These are phyloP conservation scores for Piscicola geometra DNA, from an alignment of 2,888 invertebrate species.

Conservation along the genomic window DNA sequence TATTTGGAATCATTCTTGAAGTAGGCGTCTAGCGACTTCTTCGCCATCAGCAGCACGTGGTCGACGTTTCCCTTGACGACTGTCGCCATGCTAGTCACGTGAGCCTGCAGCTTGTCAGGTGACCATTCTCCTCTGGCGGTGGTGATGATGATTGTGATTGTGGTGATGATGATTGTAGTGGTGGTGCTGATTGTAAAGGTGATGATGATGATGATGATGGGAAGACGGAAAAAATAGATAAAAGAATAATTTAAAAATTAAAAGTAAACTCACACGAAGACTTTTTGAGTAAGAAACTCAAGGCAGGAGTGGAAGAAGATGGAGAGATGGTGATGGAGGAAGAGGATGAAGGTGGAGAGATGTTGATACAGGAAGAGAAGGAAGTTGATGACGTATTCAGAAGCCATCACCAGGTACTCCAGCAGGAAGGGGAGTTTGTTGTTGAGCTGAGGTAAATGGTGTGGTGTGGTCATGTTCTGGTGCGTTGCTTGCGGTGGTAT, in stretches of 20 bases:
- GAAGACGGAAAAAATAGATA: too few species aligned
- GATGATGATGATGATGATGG: too few species aligned
- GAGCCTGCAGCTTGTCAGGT: neutral
- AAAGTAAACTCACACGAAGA: constrained; percentile 6
- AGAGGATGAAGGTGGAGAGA: neutral
- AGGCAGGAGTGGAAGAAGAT: neutral
- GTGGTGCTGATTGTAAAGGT: too few species aligned
- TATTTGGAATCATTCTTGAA: neutral
- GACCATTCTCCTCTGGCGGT: neutral
- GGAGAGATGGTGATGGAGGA: neutral
- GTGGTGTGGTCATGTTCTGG: too few species aligned
- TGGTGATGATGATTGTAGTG: too few species aligned
- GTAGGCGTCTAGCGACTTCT: neutral
- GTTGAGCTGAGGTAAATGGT: too few species aligned
- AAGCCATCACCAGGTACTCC: neutral
- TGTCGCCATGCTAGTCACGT: neutral
- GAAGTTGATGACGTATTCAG: neutral
- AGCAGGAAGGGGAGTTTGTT: neutral
- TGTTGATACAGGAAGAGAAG: neutral
- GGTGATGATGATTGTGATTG: too few species aligned
- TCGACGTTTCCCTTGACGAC: neutral
- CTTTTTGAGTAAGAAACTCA: neutral
- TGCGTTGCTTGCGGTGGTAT: too few species aligned
- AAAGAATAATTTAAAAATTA: too few species aligned
- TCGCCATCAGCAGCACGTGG: neutral